Conservation (phyloP, 2,888 invertebrate genomes). For the Crocallis elinguaria region DNA sequence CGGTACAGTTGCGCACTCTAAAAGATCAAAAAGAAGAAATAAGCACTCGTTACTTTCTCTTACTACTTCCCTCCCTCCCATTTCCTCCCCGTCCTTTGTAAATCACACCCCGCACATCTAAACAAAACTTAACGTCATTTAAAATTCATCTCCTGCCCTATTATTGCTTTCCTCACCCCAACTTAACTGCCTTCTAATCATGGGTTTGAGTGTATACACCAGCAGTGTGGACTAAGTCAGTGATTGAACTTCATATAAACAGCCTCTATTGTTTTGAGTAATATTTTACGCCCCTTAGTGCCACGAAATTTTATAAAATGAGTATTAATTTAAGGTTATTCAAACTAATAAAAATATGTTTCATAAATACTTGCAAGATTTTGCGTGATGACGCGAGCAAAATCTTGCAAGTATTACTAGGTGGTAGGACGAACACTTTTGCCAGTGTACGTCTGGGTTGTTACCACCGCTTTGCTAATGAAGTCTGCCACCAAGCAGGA, state of each 20-base stretch:
- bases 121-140: constrained; percentile 50
- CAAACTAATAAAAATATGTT: too few species aligned
- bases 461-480: too few species aligned
- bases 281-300: too few species aligned
- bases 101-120: constrained; percentile 27
- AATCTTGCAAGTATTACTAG: too few species aligned
- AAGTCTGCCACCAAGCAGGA: too few species aligned
- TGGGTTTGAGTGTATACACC: constrained; percentile 64
- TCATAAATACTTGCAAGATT: too few species aligned
- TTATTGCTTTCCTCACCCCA: constrained; percentile 39
- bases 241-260: constrained; percentile 15
- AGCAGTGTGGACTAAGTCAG: constrained; percentile 31
- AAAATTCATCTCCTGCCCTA: constrained; percentile 55
- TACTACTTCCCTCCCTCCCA: constrained; percentile 3
- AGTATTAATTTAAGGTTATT: too few species aligned
- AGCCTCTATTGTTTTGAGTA: too few species aligned
- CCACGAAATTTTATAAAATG: too few species aligned
- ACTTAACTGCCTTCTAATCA: constrained; percentile 72
- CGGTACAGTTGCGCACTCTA: neutral
- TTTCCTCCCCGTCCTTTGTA: constrained; percentile 16
- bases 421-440: too few species aligned
- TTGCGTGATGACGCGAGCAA: too few species aligned
- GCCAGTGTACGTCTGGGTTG: too few species aligned
- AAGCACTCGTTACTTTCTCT: constrained; percentile 6
- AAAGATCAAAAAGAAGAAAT: constrained; percentile 14